Conservation (phyloP, 2,888 invertebrate species). For the Tubulanus polymorphus region DNA sequence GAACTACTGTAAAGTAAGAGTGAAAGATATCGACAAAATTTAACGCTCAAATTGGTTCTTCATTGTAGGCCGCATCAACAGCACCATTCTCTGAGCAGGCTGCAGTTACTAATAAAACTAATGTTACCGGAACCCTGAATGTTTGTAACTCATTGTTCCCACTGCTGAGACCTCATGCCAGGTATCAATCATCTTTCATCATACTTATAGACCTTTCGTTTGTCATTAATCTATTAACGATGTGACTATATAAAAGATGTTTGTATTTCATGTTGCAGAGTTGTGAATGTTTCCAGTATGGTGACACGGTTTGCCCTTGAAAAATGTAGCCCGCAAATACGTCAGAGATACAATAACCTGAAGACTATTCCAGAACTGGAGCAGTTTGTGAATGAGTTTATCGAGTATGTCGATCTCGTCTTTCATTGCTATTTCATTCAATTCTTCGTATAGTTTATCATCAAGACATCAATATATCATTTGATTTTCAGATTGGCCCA, state of each 20-base stretch:
- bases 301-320: not conserved
- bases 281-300: not conserved
- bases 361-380: not conserved
- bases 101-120: not conserved
- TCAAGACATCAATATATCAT: too few relatives aligned
- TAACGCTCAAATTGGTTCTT: not conserved
- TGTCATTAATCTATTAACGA: not conserved
- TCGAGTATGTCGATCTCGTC: not conserved
- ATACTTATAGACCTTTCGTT: too few relatives aligned
- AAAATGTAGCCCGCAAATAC: not conserved
- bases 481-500: slow-evolving; percentile 52
- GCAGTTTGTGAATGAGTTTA: not conserved
- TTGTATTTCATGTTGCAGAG: not conserved
- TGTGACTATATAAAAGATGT: not conserved
- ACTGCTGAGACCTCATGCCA: not conserved
- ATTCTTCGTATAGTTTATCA: too few relatives aligned
- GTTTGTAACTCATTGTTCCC: not conserved
- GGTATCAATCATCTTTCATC: not conserved
- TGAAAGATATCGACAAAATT: not conserved
- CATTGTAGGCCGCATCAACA: not conserved
- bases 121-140: not conserved
- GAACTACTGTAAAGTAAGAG: too few relatives aligned
- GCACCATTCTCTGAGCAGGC: not conserved
- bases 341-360: not conserved
- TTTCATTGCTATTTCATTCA: too few relatives aligned